Base-by-base conservation (phyloP, 2,888 invertebrate species). In the Graphium colonna region DNA sequence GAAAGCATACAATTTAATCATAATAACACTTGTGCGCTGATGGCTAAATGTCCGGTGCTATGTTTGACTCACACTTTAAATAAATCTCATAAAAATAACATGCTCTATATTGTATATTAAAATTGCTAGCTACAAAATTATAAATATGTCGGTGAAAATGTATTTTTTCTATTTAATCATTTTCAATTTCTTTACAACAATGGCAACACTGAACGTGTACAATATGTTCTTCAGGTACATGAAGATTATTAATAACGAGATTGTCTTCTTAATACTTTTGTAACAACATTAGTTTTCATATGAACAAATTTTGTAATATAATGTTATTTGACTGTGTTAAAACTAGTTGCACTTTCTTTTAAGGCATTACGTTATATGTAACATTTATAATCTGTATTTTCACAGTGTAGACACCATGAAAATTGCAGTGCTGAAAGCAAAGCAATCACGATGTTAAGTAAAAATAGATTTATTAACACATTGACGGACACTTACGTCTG, bases 1-100 rank as follows among this genome's bases (percentile, higher is more conserved):
- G 9, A 44, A 50, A 45, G 50, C 50, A 50, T 50, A 50, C 17
- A 46, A 46, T 55, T 55, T 55, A 55, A 50, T 50, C 5, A 54
- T 50, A 45, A 49, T 13, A 9, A 46, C 21, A 36, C 21, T 50
- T 55, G 54, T 55, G 54, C 54, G 54, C 26, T n/a, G 41, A 42
- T 31, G 15, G 7, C 43, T 33, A 49, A n/a, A 45, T 3, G 15
- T 44, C 18, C 17, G 28, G 48, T 47, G 52, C 31, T 41, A 42
- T 31, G 17, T n/a, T 28, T 10, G 18, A 39, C 18, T 17, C 38
- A 33, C 49, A 49, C 49, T 17, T 41, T 41, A 16, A 31, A 41
- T 17, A 31, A 33, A 21, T 12, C 15, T 45, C 31, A 12, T 38
- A 47, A 38, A 38, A 40, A 18, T 41, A 18, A 41, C 18, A 41